Conservation (phyloP, 2,797 vertebrate genomes). For the Yasuhikotakia modesta region DNA sequence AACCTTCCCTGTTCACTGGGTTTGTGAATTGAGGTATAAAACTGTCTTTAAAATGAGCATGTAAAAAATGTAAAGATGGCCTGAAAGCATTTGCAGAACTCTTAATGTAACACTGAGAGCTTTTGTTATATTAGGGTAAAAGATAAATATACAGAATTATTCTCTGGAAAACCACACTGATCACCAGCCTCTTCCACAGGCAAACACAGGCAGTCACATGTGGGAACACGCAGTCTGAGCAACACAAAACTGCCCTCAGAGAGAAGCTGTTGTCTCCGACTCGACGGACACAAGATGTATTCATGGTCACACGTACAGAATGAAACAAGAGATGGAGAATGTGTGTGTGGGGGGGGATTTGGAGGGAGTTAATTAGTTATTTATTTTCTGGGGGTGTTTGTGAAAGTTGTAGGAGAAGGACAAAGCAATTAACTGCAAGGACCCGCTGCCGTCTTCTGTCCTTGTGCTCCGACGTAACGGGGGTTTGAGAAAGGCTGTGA, state of each 20-base stretch:
- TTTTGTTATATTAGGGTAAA: slow-evolving; percentile 23
- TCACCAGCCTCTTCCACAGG: slow-evolving; percentile 21
- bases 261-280: slow-evolving; percentile 3
- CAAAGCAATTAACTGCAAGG: slow-evolving; percentile 79
- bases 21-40: slow-evolving; percentile 10
- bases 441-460: slow-evolving; percentile 71
- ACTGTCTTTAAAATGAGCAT: slow-evolving; percentile 9
- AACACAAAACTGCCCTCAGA: slow-evolving; percentile 18
- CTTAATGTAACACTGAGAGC: slow-evolving; percentile 29
- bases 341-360: slow-evolving; percentile 56
- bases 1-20: not conserved
- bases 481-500: slow-evolving; percentile 57
- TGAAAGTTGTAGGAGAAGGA: slow-evolving; percentile 73
- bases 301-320: slow-evolving; percentile 6
- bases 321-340: slow-evolving; percentile 16
- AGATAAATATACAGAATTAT: slow-evolving; percentile 37
- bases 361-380: slow-evolving; percentile 78
- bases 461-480: slow-evolving; percentile 58
- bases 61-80: slow-evolving; percentile 8
- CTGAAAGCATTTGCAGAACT: slow-evolving; percentile 38
- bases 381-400: slow-evolving; percentile 79
- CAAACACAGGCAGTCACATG: slow-evolving; percentile 44
- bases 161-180: slow-evolving; percentile 26
- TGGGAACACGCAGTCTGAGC: slow-evolving; percentile 46
- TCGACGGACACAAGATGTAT: slow-evolving; percentile 17